Conservation (phyloP, 2,888 invertebrate genomes). For the Plebejus argus region DNA sequence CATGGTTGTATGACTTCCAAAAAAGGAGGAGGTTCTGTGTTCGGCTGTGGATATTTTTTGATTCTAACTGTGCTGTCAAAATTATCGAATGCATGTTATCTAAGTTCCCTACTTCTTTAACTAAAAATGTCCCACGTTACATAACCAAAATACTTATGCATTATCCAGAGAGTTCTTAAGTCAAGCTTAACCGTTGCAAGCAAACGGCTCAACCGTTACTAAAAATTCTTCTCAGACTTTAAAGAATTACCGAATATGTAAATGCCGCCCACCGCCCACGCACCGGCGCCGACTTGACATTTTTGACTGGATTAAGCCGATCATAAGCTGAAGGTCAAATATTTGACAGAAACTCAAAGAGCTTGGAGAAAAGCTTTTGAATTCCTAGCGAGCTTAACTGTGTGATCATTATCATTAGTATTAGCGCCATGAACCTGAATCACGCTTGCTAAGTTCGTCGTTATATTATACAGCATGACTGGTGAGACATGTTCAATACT, state of each 20-base stretch:
- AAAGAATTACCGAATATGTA: background rate
- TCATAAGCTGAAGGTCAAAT: background rate
- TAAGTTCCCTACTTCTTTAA: too few relatives aligned
- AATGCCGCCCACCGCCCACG: conserved; percentile 5
- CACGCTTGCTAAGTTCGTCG: too few relatives aligned
- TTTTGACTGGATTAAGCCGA: conserved; percentile 4
- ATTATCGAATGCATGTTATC: too few relatives aligned
- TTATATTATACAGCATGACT: too few relatives aligned
- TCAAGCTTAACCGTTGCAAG: background rate
- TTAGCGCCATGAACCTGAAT: too few relatives aligned
- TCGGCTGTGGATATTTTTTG: too few relatives aligned
- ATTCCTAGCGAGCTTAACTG: background rate
- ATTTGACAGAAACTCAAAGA: background rate
- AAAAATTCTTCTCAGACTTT: background rate
- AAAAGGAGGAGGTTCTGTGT: too few relatives aligned
- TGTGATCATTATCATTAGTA: too few relatives aligned
- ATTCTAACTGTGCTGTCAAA: too few relatives aligned
- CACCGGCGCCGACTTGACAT: conserved; percentile 8
- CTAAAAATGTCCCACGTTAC: background rate
- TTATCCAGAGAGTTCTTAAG: background rate
- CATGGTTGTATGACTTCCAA: too few relatives aligned
- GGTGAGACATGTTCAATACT: too few relatives aligned
- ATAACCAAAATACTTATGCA: background rate
- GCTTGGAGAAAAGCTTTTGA: background rate
- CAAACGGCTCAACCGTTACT: background rate